Base-by-base conservation (phyloP, 2,888 invertebrate species). In the Poecilobothrus nobilitatus region DNA sequence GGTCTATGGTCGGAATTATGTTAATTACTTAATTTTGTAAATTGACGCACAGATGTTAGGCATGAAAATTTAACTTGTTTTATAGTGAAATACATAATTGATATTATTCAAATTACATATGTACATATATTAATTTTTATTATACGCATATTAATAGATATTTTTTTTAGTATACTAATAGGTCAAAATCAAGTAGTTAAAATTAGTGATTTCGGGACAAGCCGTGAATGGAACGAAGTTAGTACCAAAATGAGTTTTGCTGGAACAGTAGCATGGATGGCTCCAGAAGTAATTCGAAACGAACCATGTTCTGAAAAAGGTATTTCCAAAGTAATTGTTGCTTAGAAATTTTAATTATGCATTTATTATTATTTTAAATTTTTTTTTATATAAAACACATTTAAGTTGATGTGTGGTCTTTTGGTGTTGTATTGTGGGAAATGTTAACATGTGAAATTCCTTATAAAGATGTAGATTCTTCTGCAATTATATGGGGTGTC, bases 261-360 rank as follows among this genome's bases (percentile, higher is more conserved):
- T 2, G 98, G 98, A 63, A 99, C 98, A 0, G 95, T 97, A 0
- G 95, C 97, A 0, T 99, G 98, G 98, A 99, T 99, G 98, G 97
- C 98, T 0, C 99, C 99, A 0, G 99, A 99, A 84, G 93, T 98
- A 63, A 97, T 99, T 74, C 88, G 96, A 71, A 95, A 96, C 78
- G 94, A 97, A 78, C 94, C 92, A 0, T 99, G 97, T 81, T 96
- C 95, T 0, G 97, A 98, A 79, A 95, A 97, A 18, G 53, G 53
- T 53, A 53, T 53, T 37, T 10, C 7, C 9, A 37, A 8, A 37
- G 7, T 37, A 8, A 10, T 12, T 37, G 12, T 37, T 37, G 27
- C 37, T 10, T 12, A 37, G 9, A 37, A 37, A 37, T 37, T 37
- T 37, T 37, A 37, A 12, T 34, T 7, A 8, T 7, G 7, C 37